Evolutionary conservation across 2,113 vertebrate genomes (phyloP), one percentile per base, ranked within the genome.

Genomic region (Dinomys branickii): DNA sequence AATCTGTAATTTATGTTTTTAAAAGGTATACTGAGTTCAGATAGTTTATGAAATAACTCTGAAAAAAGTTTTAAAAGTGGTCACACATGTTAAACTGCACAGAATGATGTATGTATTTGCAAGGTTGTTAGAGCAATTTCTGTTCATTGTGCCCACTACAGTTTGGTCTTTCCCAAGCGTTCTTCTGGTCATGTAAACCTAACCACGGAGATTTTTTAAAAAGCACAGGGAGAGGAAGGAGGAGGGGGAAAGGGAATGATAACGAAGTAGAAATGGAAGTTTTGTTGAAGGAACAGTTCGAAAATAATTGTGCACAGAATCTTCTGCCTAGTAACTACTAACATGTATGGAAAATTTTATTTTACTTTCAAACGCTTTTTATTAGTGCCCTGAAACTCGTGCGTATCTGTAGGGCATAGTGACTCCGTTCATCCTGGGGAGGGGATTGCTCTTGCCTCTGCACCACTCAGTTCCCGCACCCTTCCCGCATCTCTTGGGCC

Each of bases 251-350:
- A 17, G 26, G 20, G 20, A 44, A 41, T 3, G 67, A 77, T 12
- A 77, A 47, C 17, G 73, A 77, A 30, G 35, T 58, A 38, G 54
- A 61, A 12, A 20, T 80, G 17, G n/a, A 93, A 73, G 47, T 91
- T 85, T 69, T 88, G 17, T 90, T 94, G n/a, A 94, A 88, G 91
- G 71, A 97, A 92, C 30, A 90, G 2, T 81, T 94, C 78, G 30
- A 94, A 54, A 91, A 65, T 84, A 83, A 85, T 80, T 84, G 33
- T 71, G 24, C 83, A 84, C 4, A 94, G 71, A 91, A 17, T 71
- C 24, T 92, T 96, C 47, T 78, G 20, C 12, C 41, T n/a, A 75
- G 13, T 75, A 90, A 92, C 67, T 82, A 92, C 67, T 82, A 50
- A 61, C 50, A 77, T 83, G 2, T 78, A 38, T 95, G 44, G 69